Evolutionary conservation across 2,888 invertebrate genomes (phyloP).

Genomic region (Neuroscelio doddi): DNA sequence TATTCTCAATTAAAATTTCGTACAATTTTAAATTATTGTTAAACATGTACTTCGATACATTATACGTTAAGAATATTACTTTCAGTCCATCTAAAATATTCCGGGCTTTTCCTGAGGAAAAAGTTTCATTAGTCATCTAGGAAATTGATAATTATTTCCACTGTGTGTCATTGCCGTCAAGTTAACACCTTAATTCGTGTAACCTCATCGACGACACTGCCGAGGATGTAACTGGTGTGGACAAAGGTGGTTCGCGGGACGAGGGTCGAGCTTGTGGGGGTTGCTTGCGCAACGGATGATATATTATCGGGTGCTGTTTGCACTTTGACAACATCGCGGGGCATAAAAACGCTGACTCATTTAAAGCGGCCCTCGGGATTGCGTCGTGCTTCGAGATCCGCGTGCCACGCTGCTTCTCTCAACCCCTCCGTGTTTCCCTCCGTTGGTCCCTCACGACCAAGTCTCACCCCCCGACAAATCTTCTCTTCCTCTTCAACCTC

Average conservation of each 20-base stretch:
- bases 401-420: slow-evolving; percentile 6
- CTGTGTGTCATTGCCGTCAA: slow-evolving; percentile 21
- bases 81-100: too few relatives aligned
- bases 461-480: slow-evolving; percentile 51
- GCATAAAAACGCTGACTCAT: slow-evolving; percentile 73
- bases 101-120: too few relatives aligned
- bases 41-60: too few relatives aligned
- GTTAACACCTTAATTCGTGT: slow-evolving; percentile 46
- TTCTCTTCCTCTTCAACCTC: slow-evolving; percentile 52
- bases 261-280: slow-evolving; percentile 52
- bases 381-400: slow-evolving; percentile 56
- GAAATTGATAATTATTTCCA: neutral
- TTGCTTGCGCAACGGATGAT: slow-evolving; percentile 68
- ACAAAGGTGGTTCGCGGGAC: slow-evolving; percentile 48
- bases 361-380: slow-evolving; percentile 72
- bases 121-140: too few relatives aligned
- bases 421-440: slow-evolving; percentile 18
- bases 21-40: too few relatives aligned
- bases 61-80: too few relatives aligned
- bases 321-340: slow-evolving; percentile 72
- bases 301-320: slow-evolving; percentile 72
- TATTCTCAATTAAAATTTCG: too few relatives aligned
- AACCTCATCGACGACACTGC: slow-evolving; percentile 37
- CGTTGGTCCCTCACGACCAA: slow-evolving; percentile 10
- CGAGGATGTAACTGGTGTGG: slow-evolving; percentile 45